These are phyloP conservation scores for Coilia nasus DNA, from an alignment of 2,797 vertebrate genomes.

Conservation along the genomic window DNA sequence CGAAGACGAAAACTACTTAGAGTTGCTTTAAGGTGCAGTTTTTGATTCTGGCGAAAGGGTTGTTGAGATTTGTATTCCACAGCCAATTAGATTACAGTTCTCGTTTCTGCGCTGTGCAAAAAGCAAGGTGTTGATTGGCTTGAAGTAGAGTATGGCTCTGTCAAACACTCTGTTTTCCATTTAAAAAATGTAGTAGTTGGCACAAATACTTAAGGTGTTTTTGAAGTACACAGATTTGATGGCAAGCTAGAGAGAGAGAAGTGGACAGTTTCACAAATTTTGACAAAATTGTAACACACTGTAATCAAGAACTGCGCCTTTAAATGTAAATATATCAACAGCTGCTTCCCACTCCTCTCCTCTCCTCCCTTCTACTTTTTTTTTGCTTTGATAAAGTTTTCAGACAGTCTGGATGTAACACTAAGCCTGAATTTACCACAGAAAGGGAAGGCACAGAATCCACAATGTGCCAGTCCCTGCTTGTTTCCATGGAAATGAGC, in stretches of 20 bases:
- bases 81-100: neutral
- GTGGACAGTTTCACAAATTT: neutral
- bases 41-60: neutral
- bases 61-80: neutral
- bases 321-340: constrained; percentile 50
- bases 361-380: no score
- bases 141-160: neutral
- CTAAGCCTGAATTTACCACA: constrained; percentile 26
- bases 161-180: neutral
- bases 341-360: neutral
- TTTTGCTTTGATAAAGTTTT: constrained; percentile 50
- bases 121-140: neutral
- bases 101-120: neutral
- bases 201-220: neutral
- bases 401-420: constrained; percentile 56
- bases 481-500: constrained; percentile 20
- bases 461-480: constrained; percentile 2
- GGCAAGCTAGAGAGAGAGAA: neutral
- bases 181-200: neutral
- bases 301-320: neutral
- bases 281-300: neutral
- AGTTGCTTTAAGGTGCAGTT: neutral
- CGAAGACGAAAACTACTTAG: no score
- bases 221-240: neutral
- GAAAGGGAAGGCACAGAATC: neutral